These are phyloP conservation scores for Anoncus sp. DNA, from an alignment of 2,888 invertebrate species.

Conservation along the genomic window DNA sequence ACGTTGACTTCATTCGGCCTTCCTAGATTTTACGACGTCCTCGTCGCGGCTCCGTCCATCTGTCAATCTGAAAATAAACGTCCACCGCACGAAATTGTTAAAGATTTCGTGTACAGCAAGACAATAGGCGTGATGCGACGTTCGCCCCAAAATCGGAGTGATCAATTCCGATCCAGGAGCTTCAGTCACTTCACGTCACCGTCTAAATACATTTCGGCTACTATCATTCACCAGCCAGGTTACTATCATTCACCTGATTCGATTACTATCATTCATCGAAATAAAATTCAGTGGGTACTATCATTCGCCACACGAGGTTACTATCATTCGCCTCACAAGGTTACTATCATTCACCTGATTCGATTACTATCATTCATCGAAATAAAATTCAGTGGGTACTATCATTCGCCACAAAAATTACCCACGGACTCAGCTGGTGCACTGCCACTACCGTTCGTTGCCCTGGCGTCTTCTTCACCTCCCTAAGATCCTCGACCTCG, in stretches of 20 bases:
- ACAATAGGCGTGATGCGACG: neutral
- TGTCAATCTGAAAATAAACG: slow-evolving; percentile 10
- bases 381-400: neutral
- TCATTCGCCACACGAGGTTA: slow-evolving; percentile 13
- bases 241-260: slow-evolving; percentile 11
- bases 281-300: slow-evolving; percentile 1
- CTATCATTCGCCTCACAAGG: slow-evolving; percentile 14
- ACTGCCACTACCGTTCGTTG: slow-evolving; percentile 61
- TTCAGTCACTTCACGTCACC: neutral
- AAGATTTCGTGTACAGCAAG: neutral
- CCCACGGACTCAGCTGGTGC: slow-evolving; percentile 48
- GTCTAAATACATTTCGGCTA: slow-evolving; percentile 2
- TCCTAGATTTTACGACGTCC: slow-evolving; percentile 7
- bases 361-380: slow-evolving; percentile 14
- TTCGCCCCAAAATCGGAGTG: neutral
- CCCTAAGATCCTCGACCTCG: slow-evolving; percentile 66
- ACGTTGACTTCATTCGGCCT: slow-evolving; percentile 3
- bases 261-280: neutral
- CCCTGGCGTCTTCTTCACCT: slow-evolving; percentile 60
- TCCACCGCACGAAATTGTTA: neutral
- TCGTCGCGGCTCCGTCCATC: neutral
- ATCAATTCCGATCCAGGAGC: neutral
- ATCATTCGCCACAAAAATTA: slow-evolving; percentile 32
- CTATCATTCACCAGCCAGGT: slow-evolving; percentile 17
- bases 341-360: slow-evolving; percentile 9